Base-by-base conservation (phyloP, 2,888 invertebrate species). In the Erebia epiphron region DNA sequence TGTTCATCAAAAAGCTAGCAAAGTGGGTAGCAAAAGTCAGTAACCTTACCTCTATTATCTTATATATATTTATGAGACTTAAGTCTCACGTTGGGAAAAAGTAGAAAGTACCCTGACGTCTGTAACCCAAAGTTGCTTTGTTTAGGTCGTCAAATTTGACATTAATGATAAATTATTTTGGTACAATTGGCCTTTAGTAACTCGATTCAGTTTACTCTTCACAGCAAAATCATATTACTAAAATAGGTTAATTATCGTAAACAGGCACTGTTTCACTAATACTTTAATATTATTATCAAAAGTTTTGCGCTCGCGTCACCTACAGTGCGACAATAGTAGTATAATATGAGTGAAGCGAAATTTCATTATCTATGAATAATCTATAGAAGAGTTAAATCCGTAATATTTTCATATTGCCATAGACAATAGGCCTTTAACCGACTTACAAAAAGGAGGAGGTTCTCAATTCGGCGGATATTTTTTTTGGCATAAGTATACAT, bases 251-350 rank as follows among this genome's bases (percentile, higher is more conserved):
- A 70, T 49, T 35, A 63, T 58, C 68, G 46, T 63, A 26, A 57
- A 52, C 60, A 69, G 69, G 65, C 69, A 69, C 69, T 46, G 57
- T 68, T 71, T 60, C 57, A 63, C 11, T 71, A 60, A 43, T 65
- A 43, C 61, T 70, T 70, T 62, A 67, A 70, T 63, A 70, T 63
- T 65, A 70, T 67, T 65, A 73, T 73, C 66, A 68, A 70, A 70
- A 68, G 62, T 66, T 68, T 35, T 50, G 57, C 73, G 14, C 26
- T 69, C 41, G 16, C 21, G 52, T 21, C 52, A 46, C 63, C 62
- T 69, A 72, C 46, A 61, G 72, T 56, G 60, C 64, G 67, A 61
- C 16, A 16, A 54, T 35, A 65, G 4, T 52, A 35, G 13, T 26
- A 41, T 9, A 14, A 49, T 43, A 58, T 67, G 21, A 69, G 52